Evolutionary conservation across 2,797 vertebrate genomes (phyloP).

Genomic region (Falco rusticolus): DNA sequence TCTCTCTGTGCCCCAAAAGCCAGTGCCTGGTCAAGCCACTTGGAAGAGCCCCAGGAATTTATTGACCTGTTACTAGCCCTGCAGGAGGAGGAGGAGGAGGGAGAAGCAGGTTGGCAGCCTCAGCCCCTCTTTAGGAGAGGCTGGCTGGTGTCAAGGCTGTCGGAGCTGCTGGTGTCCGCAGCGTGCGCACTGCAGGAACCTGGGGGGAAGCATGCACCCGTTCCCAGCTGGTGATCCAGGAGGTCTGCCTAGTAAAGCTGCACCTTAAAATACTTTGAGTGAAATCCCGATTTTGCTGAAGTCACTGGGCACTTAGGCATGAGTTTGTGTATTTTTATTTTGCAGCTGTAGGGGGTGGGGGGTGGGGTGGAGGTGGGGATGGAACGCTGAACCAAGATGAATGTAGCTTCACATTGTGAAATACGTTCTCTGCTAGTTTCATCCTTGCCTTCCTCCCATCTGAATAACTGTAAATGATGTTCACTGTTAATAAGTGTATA

Average conservation of each 20-base stretch:
- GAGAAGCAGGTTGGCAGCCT: not conserved
- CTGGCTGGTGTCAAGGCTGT: not conserved
- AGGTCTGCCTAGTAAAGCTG: not conserved
- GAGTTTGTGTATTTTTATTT: constrained; percentile 33
- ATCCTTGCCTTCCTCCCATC: constrained; percentile 47
- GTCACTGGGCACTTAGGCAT: not conserved
- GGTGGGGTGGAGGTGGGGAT: too few species aligned
- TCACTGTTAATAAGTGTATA: constrained; percentile 63
- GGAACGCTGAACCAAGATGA: not conserved
- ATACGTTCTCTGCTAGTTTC: constrained; percentile 30
- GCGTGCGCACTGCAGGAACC: not conserved
- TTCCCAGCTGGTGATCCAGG: not conserved
- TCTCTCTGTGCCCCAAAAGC: not conserved
- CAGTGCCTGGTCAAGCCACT: not conserved
- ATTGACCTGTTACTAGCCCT: not conserved
- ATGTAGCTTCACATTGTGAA: constrained; percentile 38
- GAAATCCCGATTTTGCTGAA: constrained; percentile 11
- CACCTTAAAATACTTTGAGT: not conserved
- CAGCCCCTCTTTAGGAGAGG: not conserved
- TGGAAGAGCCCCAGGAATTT: not conserved
- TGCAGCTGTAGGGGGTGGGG: not conserved
- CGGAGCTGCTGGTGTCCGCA: not conserved
- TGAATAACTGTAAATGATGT: constrained; percentile 61
- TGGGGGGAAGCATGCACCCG: too few species aligned
- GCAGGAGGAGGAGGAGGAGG: not conserved